Conservation (phyloP, 2,888 invertebrate species). For the Idaea straminata region DNA sequence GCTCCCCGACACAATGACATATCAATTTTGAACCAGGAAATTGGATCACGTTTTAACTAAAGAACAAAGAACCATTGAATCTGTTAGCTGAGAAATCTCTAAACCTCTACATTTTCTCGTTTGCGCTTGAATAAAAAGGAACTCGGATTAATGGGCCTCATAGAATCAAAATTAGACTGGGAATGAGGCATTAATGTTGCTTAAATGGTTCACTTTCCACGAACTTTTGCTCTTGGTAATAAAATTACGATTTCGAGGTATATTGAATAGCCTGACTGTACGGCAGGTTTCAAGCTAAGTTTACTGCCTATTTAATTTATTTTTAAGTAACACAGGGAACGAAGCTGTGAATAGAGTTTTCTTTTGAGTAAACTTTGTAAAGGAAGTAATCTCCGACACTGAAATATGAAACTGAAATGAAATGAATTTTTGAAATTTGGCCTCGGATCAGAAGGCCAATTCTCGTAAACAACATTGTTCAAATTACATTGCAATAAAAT, state of each 20-base stretch:
- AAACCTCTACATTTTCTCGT: conserved; percentile 22
- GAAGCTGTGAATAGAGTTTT: neutral
- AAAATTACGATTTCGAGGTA: conserved; percentile 4
- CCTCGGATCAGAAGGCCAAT: no score
- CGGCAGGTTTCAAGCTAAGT: neutral
- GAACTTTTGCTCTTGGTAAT: neutral
- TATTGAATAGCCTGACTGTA: neutral
- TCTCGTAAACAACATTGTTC: no score
- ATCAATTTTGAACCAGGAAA: conserved; percentile 29
- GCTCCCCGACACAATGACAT: conserved; percentile 27
- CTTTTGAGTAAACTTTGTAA: neutral
- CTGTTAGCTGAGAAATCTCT: conserved; percentile 22
- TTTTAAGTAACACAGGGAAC: neutral
- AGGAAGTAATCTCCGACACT: neutral
- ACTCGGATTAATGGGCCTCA: conserved; percentile 23
- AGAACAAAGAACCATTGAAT: conserved; percentile 25
- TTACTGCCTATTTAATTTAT: conserved; percentile 16
- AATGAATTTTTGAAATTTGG: no score
- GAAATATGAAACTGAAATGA: neutral
- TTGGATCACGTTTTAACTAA: conserved; percentile 16
- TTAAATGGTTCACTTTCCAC: conserved; percentile 15
- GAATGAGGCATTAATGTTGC: conserved; percentile 15
- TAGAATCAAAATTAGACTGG: conserved; percentile 21
- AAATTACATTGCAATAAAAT: no score
- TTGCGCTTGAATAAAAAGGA: conserved; percentile 24